Evolutionary conservation across 2,888 invertebrate species (phyloP), one percentile per base, ranked within the genome.

Genomic region (Folsomia manolachei): DNA sequence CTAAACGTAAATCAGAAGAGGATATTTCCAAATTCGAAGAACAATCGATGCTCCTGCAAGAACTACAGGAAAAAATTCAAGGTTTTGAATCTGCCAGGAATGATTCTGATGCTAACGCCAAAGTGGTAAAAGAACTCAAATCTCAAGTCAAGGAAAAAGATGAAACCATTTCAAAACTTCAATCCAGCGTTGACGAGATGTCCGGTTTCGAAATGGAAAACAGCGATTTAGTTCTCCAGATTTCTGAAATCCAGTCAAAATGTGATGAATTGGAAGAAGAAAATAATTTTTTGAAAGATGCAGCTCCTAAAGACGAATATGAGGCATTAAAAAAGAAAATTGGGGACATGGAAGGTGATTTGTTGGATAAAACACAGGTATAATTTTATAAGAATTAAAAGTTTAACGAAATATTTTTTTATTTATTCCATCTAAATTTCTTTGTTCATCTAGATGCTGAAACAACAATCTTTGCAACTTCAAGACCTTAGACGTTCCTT

Each of bases 191-290:
- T 19, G 18, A 18, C n/a, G 62, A 62, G 24, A 19, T 62, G 14
- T 11, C 62, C 7, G 9, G 23, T 7, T 56, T 67, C 4, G 67
- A 72, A 52, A 65, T 62, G 1, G 76, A 76, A 71, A 74, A 74
- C 60, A 65, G 63, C 14, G 76, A 76, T 65, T 27, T 72, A 52
- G 60, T 74, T 2, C 64, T 76, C 2, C 66, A 66, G 27, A 66
- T 66, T 14, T 69, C 69, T 51, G 76, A 76, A 67, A 53, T 74
- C 11, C 72, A 72, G 56, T 61, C 72, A 2, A 69, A 72, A 25
- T 70, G 70, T n/a, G 76, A 76, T 56, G 72, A 74, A 68, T 27
- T 76, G 26, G 76, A 74, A 67, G 74, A 74, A 51, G 76, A 74
- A 68, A 56, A 68, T n/a, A 39, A 63, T 1, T 71, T 72, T 51